Percentiles rank a stretch among this genome's conserved stretches.
phyloP scores from a whole-genome alignment of 2,888 invertebrate species.

The Gastracanthus pulcherrimus region DNA sequence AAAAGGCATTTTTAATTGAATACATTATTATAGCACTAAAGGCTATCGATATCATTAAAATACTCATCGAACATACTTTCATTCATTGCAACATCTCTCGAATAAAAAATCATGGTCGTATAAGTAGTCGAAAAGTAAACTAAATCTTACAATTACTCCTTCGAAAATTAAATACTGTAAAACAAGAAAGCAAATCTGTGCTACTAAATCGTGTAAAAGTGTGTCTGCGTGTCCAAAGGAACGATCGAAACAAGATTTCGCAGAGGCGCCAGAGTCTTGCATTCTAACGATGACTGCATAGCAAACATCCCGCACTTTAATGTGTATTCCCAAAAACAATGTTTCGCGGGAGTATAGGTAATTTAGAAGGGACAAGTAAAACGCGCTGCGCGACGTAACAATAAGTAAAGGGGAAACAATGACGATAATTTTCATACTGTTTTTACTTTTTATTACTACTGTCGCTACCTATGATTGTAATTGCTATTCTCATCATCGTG shows the following conservation, averaged over 20 bases:
- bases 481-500: constrained; percentile 47
- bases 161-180: background rate
- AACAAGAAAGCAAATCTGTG: background rate
- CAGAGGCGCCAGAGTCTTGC: background rate
- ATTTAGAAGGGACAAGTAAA: background rate
- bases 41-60: no score
- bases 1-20: no score
- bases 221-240: background rate
- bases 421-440: constrained; percentile 76
- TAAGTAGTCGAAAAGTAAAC: background rate
- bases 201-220: background rate
- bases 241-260: background rate
- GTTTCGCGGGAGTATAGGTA: no score
- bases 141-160: background rate
- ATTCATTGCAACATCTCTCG: background rate
- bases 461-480: constrained; percentile 71
- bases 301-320: background rate
- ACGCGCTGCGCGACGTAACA: constrained; percentile 63
- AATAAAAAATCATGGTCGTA: no score
- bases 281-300: no score
- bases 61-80: background rate
- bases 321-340: no score
- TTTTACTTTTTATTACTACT: constrained; percentile 75
- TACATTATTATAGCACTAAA: no score
- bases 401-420: constrained; percentile 68